Evolutionary conservation across 2,888 invertebrate species (phyloP).

Genomic region (Leucania comma): DNA sequence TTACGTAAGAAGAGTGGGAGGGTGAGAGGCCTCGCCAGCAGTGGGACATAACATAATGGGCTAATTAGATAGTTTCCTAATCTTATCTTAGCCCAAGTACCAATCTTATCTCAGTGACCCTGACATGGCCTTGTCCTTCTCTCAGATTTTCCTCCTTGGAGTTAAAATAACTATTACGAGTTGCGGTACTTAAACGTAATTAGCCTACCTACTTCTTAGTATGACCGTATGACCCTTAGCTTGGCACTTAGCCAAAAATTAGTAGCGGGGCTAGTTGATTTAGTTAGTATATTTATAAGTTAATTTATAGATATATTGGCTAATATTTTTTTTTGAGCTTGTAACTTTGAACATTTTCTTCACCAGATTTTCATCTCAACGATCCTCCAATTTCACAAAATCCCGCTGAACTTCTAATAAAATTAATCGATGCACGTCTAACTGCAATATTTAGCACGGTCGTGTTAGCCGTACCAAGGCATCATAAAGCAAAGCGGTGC

Average conservation of each 20-base stretch:
- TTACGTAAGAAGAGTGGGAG: too few species aligned
- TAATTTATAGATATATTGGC: too few species aligned
- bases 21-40: too few species aligned
- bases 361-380: background rate
- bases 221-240: too few species aligned
- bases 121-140: background rate
- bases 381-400: background rate
- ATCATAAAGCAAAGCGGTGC: slow-evolving; percentile 58
- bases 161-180: background rate
- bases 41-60: too few species aligned
- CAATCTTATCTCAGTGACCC: background rate
- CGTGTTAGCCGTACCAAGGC: slow-evolving; percentile 31
- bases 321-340: background rate
- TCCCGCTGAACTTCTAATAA: slow-evolving; percentile 2
- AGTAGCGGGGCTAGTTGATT: too few species aligned
- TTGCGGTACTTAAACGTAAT: background rate
- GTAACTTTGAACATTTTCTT: background rate
- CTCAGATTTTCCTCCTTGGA: background rate
- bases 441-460: slow-evolving; percentile 29
- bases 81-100: background rate
- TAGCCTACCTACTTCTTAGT: background rate
- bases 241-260: too few species aligned
- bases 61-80: too few species aligned
- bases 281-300: too few species aligned
- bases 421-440: background rate